Conservation (phyloP, 2,113 vertebrate species). For the Alethe diademata region DNA sequence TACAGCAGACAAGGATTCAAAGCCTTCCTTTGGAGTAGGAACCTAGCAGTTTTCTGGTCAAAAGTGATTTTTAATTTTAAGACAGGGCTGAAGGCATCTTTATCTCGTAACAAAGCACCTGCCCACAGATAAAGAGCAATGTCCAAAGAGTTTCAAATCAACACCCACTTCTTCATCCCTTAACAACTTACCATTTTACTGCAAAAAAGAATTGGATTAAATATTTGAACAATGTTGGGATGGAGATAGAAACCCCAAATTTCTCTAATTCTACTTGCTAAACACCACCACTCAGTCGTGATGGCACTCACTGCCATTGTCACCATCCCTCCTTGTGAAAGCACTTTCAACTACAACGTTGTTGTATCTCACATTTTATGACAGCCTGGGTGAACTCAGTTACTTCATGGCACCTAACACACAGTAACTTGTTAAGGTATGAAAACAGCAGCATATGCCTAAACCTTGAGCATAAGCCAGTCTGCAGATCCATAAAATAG, state of each 20-base stretch:
- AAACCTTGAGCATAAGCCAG: not conserved
- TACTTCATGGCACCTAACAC: not conserved
- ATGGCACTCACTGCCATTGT: not conserved
- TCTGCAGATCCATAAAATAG: not conserved
- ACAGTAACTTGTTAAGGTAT: not conserved
- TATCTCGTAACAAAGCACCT: not conserved
- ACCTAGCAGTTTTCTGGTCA: not conserved
- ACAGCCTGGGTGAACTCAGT: not conserved
- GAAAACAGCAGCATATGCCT: conserved; percentile 1
- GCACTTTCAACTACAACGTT: not conserved
- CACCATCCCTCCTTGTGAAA: not conserved
- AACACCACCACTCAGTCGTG: not conserved
- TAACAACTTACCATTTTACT: not conserved
- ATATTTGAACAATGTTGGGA: not conserved
- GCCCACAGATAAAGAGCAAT: not conserved
- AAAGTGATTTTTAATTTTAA: not conserved
- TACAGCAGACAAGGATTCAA: not conserved
- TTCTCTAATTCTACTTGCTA: not conserved
- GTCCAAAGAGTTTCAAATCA: not conserved
- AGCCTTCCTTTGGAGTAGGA: not conserved
- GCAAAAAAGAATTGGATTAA: not conserved
- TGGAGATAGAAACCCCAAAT: not conserved
- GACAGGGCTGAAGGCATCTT: not conserved
- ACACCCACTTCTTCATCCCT: not conserved
- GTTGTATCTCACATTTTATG: not conserved